A percentile compares a stretch with the other conserved stretches of the same genome.
Conservation (phyloP, 2,797 vertebrate genomes). For the Sebastes cheni region DNA sequence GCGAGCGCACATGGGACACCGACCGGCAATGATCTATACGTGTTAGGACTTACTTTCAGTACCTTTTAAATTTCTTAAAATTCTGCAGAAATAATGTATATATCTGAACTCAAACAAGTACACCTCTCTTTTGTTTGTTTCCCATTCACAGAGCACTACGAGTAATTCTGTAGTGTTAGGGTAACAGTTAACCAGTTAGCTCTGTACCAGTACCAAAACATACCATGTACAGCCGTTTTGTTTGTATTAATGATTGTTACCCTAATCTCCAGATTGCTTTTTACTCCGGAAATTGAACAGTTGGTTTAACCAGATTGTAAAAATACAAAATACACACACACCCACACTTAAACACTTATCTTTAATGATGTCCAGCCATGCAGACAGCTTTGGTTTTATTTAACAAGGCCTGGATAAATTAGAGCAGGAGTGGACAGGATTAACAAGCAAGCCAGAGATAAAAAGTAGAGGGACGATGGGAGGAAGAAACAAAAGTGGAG, state of each 20-base stretch:
- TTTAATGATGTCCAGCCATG: not conserved
- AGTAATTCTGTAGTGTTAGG: no score
- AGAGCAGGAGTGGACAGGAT: conserved; percentile 7
- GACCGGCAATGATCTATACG: no score
- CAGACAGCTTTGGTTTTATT: not conserved
- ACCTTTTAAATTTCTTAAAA: no score
- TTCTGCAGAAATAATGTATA: no score
- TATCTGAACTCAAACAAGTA: no score
- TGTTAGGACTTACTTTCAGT: no score
- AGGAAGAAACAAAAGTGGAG: conserved; percentile 15
- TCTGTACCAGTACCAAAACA: not conserved
- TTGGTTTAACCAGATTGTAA: not conserved
- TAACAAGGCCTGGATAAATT: not conserved
- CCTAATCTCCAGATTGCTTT: not conserved
- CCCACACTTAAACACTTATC: not conserved
- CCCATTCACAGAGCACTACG: no score
- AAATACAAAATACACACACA: not conserved
- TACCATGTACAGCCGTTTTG: not conserved
- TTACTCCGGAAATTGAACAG: not conserved
- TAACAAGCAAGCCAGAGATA: conserved; percentile 30
- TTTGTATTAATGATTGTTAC: not conserved
- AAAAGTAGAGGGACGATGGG: not conserved
- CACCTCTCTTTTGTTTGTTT: no score
- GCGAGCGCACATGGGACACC: fast-evolving
- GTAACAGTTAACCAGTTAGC: not conserved